These are phyloP conservation scores for Menidia beryllina DNA, from an alignment of 2,113 vertebrate genomes.

Conservation along the genomic window DNA sequence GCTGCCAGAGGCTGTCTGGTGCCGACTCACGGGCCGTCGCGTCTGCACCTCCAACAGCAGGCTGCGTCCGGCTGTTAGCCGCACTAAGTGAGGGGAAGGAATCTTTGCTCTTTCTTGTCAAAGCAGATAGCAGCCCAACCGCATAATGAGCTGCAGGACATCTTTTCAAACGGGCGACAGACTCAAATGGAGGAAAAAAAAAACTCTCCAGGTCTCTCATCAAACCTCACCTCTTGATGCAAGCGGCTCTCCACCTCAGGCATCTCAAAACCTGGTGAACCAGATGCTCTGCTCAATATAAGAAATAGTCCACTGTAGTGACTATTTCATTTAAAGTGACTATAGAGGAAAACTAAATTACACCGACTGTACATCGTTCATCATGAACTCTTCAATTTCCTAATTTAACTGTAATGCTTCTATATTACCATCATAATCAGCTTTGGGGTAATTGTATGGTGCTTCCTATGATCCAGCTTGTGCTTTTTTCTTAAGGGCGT, in stretches of 20 bases:
- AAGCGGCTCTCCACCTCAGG: neutral
- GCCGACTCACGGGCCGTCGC: neutral
- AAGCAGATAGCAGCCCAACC: neutral
- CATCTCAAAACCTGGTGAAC: neutral
- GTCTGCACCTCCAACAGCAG: neutral
- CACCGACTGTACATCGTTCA: too few relatives aligned
- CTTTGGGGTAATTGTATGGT: neutral
- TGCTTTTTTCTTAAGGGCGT: neutral
- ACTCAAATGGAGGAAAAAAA: neutral
- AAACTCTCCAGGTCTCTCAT: neutral
- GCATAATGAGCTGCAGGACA: neutral
- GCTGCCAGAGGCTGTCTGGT: neutral
- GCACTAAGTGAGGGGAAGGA: neutral
- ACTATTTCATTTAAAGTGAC: neutral
- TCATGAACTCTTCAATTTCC: neutral
- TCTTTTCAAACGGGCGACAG: neutral
- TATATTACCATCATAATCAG: neutral
- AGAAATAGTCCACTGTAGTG: neutral
- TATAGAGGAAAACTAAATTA: too few relatives aligned
- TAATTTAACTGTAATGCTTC: neutral
- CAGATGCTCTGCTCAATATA: neutral
- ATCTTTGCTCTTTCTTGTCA: conserved; percentile 12
- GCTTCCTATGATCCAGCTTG: too few relatives aligned
- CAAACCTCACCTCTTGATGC: neutral
- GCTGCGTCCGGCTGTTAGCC: neutral